Base-by-base conservation (phyloP, 2,888 invertebrate genomes). In the Tenthredo scrophulariae region DNA sequence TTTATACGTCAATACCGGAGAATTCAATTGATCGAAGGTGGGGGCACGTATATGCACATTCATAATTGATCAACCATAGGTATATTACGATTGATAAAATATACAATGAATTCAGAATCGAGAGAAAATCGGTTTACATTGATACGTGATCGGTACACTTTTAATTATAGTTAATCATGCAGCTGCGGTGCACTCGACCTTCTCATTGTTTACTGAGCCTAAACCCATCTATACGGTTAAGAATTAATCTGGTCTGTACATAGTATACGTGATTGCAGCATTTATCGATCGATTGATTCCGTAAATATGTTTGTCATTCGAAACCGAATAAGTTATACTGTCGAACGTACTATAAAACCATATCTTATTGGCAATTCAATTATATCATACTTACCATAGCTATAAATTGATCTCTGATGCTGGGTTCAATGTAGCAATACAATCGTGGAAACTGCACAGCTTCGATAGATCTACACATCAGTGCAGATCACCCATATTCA, bases 131-230 rank as follows among this genome's bases (percentile, higher is more conserved):
- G 40, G 22, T 29, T 10, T 13, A 40, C n/a, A 70, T 70, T 37
- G 15, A 70, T 37, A n/a, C n/a, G 70, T 37, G 33, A 29, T 18
- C 70, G 37, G 37, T 33, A 6, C 33, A 70, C 70, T 70, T 37
- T 29, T 70, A 70, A 70, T 70, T 37, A 70, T 29, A 70, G 70
- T 70, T 37, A 33, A n/a, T 37, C n/a, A 37, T 70, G 70, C 15
- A 70, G n/a, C n/a, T 74, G 22, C 33, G 33, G 7, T 26, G 4
- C 40, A 26, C 67, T 65, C 72, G 84, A 15, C 74, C 74, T 74
- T 74, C 74, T 84, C 22, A 84, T 74, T 84, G 74, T 84, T 72
- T 13, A 50, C 70, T 22, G 13, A 7, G 37, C 37, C 50, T 50
- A 37, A 84, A 84, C 43, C 72, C 22, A 84, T 46, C 10, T 33